Percentiles rank a stretch among this genome's conserved stretches.
Evolutionary conservation across 2,888 invertebrate genomes (phyloP).

Genomic region (Teleogryllus oceanicus): DNA sequence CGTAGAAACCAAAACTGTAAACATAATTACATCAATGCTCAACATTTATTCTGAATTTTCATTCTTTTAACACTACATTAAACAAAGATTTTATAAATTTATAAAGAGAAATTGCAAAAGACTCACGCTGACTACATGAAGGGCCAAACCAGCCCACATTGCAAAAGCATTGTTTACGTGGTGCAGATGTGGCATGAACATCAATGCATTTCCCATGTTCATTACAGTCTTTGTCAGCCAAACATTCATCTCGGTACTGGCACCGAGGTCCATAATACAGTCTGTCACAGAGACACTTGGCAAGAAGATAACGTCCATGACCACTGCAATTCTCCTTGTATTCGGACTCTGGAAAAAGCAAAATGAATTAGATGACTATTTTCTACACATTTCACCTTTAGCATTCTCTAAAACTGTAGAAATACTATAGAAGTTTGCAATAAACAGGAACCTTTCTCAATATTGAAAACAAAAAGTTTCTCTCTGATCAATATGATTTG

Average conservation of each 20-base stretch:
- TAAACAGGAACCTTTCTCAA: too few species aligned
- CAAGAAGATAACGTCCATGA: slow-evolving; percentile 74
- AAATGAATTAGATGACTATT: neutral
- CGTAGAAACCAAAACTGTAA: too few species aligned
- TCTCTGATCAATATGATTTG: too few species aligned
- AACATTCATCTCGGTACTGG: slow-evolving; percentile 86
- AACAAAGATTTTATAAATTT: neutral
- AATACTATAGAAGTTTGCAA: too few species aligned
- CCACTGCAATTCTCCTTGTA: slow-evolving; percentile 82
- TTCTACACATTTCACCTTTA: too few species aligned
- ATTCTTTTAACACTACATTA: too few species aligned
- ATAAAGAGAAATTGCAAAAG: slow-evolving; percentile 24
- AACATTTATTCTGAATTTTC: too few species aligned
- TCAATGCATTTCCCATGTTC: slow-evolving; percentile 81
- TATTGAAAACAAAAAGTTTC: too few species aligned
- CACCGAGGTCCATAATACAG: slow-evolving; percentile 78
- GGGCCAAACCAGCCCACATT: slow-evolving; percentile 83
- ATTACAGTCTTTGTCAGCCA: slow-evolving; percentile 80
- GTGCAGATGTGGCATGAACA: slow-evolving; percentile 73
- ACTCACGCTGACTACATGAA: slow-evolving; percentile 77
- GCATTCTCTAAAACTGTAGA: too few species aligned
- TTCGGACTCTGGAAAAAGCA: slow-evolving; percentile 57
- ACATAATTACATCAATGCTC: too few species aligned
- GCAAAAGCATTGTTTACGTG: slow-evolving; percentile 84
- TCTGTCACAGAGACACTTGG: slow-evolving; percentile 76